Percentiles rank a stretch among this genome's conserved stretches.
These are phyloP conservation scores for Acanthosepion lycidas DNA, from an alignment of 2,888 invertebrate genomes.

Conservation along the genomic window DNA sequence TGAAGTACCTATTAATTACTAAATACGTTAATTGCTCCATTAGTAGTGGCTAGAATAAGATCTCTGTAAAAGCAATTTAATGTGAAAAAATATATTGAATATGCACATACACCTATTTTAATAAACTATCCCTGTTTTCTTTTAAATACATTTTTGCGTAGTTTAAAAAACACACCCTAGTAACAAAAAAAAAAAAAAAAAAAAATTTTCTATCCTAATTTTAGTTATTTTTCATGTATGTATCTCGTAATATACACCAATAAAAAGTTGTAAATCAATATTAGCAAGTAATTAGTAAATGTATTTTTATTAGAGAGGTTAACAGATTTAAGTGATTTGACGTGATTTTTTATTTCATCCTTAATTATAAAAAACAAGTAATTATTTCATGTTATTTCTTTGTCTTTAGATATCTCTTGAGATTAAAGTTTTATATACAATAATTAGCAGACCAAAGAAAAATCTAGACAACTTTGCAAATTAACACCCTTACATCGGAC, in stretches of 20 bases:
- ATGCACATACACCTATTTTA: not conserved
- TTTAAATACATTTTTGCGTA: not conserved
- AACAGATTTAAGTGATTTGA: not conserved
- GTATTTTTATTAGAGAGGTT: too few relatives aligned
- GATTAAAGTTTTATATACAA: not conserved
- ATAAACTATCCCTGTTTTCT: not conserved
- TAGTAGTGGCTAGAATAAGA: not conserved
- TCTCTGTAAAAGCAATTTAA: too few relatives aligned
- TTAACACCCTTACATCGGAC: not conserved
- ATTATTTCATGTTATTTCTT: not conserved
- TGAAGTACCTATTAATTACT: too few relatives aligned
- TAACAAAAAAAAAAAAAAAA: not conserved
- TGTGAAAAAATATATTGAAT: not conserved
- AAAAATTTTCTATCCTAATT: not conserved
- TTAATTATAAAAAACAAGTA: not conserved
- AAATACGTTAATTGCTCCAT: not conserved
- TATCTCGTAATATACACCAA: too few relatives aligned
- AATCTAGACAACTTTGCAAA: not conserved
- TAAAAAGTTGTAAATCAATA: not conserved
- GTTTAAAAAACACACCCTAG: not conserved
- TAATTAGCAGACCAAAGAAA: not conserved
- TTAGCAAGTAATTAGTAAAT: not conserved
- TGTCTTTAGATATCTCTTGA: not conserved
- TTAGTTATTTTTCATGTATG: not conserved
- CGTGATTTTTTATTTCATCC: not conserved